Base-by-base conservation (phyloP, 2,113 vertebrate genomes). In the Cricetomys ansorgei region DNA sequence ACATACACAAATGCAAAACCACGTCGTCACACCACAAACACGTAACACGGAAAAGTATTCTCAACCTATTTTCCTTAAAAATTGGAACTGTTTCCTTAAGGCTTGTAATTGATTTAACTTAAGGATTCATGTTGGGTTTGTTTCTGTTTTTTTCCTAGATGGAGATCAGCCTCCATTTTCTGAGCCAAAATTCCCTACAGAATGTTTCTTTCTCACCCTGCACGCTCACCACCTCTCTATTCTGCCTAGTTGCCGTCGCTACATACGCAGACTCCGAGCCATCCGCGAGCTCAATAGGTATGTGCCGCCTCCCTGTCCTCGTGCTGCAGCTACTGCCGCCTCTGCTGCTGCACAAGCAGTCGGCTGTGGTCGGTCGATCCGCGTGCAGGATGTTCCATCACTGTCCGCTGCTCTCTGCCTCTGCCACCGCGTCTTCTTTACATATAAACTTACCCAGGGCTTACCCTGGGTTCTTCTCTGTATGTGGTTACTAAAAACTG, bases 201-300 rank as follows among this genome's bases (percentile, higher is more conserved):
- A 99, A 95, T 99, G 99, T 98, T 99, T 99, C 98, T 99, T 99
- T 97, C 98, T 99, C 75, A 99, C 99, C 0, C 98, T 99, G 97
- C 99, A 99, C 7, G 98, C 99, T 57, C 99, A 99, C 96, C 99
- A 99, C 97, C 99, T 99, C 96, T 99, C 99, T 43, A 99, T 99
- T 96, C 98, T 99, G 96, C 99, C 99, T 0, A 99, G 99, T 92
- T 99, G 99, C 97, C 99, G 99, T 0, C 99, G 99, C 12, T 99
- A 99, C 95, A 99, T 99, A 65, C 99, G 99, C 8, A 98, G 99
- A 19, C 99, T 99, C 89, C 98, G 99, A 7, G 99, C 99, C 97
- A 99, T 99, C 98, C 98, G 99, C 29, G 99, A 99, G 77, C 99
- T 99, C 37, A 99, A 99, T 98, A 99, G 99, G 99, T 99, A 93